These are phyloP conservation scores for Sebastes kiyomatsui DNA, from an alignment of 2,797 vertebrate genomes.

Conservation along the genomic window DNA sequence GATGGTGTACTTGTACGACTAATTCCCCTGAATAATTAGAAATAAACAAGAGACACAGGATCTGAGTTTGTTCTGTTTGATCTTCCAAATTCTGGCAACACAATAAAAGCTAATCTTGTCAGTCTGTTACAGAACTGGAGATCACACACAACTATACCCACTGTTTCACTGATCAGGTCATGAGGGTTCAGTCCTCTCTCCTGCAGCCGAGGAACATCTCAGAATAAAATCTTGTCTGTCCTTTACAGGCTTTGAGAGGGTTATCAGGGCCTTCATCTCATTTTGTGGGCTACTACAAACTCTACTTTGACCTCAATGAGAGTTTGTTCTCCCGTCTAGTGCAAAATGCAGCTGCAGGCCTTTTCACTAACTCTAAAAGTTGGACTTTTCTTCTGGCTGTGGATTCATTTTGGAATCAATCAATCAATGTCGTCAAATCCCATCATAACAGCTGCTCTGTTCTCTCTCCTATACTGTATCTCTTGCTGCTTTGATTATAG, in stretches of 20 bases:
- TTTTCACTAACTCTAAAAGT: not conserved
- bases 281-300: not conserved
- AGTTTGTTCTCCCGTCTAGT: not conserved
- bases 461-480: not conserved
- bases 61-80: constrained; percentile 10
- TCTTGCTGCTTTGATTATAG: not conserved
- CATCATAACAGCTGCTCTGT: not conserved
- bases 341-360: not conserved
- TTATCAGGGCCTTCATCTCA: constrained; percentile 10
- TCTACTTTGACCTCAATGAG: not conserved
- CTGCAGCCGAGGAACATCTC: constrained; percentile 8
- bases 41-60: constrained; percentile 14
- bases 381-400: not conserved
- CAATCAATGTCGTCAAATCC: not conserved
- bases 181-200: constrained; percentile 3
- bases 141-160: not conserved
- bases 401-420: not conserved
- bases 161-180: constrained; percentile 15
- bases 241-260: constrained; percentile 6
- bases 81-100: constrained; percentile 10
- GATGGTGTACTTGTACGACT: not conserved
- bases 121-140: not conserved
- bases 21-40: constrained; percentile 20
- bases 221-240: not conserved
- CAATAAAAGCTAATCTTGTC: constrained; percentile 4